Evolutionary conservation across 2,888 invertebrate genomes (phyloP).

Genomic region (Cylloceria caligata): DNA sequence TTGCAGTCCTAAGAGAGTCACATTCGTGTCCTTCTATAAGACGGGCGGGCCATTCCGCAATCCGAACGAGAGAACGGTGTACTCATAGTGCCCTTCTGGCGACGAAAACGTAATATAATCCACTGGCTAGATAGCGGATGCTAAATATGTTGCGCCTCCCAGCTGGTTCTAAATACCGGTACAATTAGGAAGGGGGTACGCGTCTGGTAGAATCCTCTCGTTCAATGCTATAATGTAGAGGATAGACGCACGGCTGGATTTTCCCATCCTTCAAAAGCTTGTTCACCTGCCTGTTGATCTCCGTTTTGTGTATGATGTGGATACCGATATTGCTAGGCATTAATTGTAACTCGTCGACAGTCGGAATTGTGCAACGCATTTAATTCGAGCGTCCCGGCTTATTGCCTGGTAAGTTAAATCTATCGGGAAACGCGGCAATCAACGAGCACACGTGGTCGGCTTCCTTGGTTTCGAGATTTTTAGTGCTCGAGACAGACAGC

Average conservation of each 20-base stretch:
- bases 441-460: background rate
- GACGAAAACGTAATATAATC: background rate
- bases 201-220: background rate
- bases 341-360: background rate
- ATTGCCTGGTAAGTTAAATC: slow-evolving; percentile 1
- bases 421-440: background rate
- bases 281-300: background rate
- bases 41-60: background rate
- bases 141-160: slow-evolving; percentile 7
- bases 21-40: background rate
- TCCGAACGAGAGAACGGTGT: background rate
- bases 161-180: background rate
- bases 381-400: background rate
- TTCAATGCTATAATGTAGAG: slow-evolving; percentile 4
- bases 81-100: background rate
- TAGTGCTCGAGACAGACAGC: background rate
- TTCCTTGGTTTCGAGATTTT: background rate
- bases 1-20: background rate
- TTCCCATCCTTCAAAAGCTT: background rate
- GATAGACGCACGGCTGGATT: background rate
- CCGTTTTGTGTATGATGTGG: background rate
- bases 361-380: slow-evolving; percentile 18
- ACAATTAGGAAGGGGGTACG: background rate
- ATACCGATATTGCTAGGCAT: background rate
- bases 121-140: background rate